phyloP scores from a whole-genome alignment of 2,888 invertebrate genomes.

The Drosophila infuscata region DNA sequence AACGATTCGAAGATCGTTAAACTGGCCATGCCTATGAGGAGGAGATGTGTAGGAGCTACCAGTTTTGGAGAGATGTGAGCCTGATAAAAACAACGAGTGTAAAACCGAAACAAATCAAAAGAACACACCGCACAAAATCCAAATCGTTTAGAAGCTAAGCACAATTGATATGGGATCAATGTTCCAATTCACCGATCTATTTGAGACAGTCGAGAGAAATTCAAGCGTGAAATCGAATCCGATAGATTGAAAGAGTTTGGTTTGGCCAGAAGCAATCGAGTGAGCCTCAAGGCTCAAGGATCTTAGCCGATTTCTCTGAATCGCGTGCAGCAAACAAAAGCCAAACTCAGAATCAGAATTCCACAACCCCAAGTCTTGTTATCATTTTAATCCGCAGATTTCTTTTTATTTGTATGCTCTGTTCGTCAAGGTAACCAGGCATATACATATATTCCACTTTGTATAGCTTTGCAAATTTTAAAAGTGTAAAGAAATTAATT shows the following conservation, averaged over 20 bases:
- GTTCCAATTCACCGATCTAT: constrained; percentile 17
- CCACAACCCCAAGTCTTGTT: constrained; percentile 63
- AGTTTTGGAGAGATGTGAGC: neutral
- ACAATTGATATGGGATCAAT: constrained; percentile 27
- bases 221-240: constrained; percentile 57
- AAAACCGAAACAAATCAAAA: constrained; percentile 26
- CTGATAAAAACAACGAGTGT: neutral
- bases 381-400: constrained; percentile 76
- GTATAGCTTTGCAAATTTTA: neutral
- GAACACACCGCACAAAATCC: constrained; percentile 4
- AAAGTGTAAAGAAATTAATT: neutral
- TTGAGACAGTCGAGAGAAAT: constrained; percentile 39
- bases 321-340: constrained; percentile 32
- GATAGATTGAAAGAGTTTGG: constrained; percentile 9
- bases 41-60: constrained; percentile 16
- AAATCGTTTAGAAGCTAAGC: constrained; percentile 31
- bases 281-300: neutral
- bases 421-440: neutral
- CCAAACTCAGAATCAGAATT: constrained; percentile 13
- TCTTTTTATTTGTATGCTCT: neutral
- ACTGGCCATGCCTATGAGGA: constrained; percentile 2
- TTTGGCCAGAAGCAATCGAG: neutral
- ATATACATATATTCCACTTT: neutral
- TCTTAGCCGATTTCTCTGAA: constrained; percentile 31
- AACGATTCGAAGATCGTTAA: constrained; percentile 45